These are phyloP conservation scores for Heteromurus nitidus DNA, from an alignment of 2,888 invertebrate genomes.

Conservation along the genomic window DNA sequence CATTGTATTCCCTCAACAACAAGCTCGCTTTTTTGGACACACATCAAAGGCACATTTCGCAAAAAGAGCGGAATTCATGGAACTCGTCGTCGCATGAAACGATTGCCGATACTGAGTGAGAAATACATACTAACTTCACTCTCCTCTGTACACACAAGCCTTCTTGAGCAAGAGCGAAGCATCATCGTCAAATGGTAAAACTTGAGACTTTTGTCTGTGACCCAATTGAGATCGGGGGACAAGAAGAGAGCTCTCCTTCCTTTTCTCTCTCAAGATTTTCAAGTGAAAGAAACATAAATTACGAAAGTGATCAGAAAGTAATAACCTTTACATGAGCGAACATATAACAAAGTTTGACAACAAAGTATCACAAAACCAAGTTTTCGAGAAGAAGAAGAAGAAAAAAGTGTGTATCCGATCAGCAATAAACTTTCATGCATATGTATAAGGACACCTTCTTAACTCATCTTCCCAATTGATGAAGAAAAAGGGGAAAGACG, in stretches of 20 bases:
- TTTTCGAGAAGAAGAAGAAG: slow-evolving; percentile 24
- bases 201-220: slow-evolving; percentile 36
- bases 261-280: neutral
- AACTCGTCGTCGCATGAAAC: too few species aligned
- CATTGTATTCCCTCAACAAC: slow-evolving; percentile 43
- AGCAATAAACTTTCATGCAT: neutral
- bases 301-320: slow-evolving; percentile 57
- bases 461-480: too few species aligned
- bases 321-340: slow-evolving; percentile 49
- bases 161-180: slow-evolving; percentile 12
- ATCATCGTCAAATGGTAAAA: slow-evolving; percentile 14
- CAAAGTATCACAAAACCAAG: slow-evolving; percentile 11
- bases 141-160: too few species aligned
- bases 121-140: slow-evolving; percentile 47
- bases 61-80: slow-evolving; percentile 61
- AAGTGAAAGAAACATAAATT: slow-evolving; percentile 50
- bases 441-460: too few species aligned
- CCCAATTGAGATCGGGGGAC: too few species aligned
- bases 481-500: slow-evolving; percentile 11
- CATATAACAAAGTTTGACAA: neutral
- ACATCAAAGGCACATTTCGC: slow-evolving; percentile 33
- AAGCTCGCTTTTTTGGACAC: slow-evolving; percentile 24
- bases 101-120: too few species aligned
- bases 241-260: neutral
- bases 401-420: slow-evolving; percentile 26